phyloP scores from a whole-genome alignment of 2,113 vertebrate genomes.

The Tachysurus vachellii region DNA sequence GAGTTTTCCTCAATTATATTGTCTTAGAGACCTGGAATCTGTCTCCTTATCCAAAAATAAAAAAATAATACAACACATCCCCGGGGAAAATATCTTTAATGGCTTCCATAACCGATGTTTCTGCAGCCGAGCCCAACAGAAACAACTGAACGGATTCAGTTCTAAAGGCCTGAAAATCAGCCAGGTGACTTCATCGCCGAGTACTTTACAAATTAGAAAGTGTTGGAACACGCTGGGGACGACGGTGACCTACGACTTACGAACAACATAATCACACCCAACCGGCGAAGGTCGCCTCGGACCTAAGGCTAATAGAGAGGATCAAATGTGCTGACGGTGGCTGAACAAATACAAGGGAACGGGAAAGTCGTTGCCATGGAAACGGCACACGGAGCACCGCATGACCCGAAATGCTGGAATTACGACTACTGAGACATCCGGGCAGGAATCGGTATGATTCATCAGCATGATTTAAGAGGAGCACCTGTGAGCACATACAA shows the following conservation, averaged over 20 bases:
- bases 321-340: neutral
- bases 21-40: slow-evolving; percentile 9
- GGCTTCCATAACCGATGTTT: slow-evolving; percentile 29
- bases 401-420: neutral
- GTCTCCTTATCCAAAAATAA: neutral
- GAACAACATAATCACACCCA: slow-evolving; percentile 12
- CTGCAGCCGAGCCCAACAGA: slow-evolving; percentile 6
- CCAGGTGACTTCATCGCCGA: slow-evolving; percentile 28
- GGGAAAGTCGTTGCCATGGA: neutral
- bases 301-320: neutral
- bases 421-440: neutral
- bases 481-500: neutral
- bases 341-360: neutral
- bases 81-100: slow-evolving; percentile 19
- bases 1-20: slow-evolving; percentile 31
- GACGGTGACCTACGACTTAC: slow-evolving; percentile 22
- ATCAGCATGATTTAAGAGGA: neutral
- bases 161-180: neutral
- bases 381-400: neutral
- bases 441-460: neutral
- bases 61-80: neutral
- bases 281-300: neutral
- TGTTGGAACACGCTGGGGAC: neutral
- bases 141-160: slow-evolving; percentile 21
- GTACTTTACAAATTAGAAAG: slow-evolving; percentile 7